Evolutionary conservation across 2,888 invertebrate genomes (phyloP).

Genomic region (Leptinotarsa juncta): DNA sequence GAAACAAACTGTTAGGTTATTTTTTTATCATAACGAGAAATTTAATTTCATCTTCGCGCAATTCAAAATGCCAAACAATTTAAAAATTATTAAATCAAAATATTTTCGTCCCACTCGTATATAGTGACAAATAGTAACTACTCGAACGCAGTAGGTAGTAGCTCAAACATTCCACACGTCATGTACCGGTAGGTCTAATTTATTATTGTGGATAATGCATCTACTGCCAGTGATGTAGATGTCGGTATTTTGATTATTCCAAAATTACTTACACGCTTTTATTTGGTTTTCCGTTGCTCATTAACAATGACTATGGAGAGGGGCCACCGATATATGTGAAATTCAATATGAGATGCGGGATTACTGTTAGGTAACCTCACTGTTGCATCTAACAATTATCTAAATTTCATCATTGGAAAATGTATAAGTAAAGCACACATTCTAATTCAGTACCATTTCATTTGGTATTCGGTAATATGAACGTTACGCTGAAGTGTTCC

Average conservation of each 20-base stretch:
- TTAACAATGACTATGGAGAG: not conserved
- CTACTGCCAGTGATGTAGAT: not conserved
- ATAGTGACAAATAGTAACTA: not conserved
- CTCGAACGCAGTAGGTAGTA: not conserved
- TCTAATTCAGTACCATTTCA: conserved; percentile 28
- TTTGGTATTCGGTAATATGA: conserved; percentile 24
- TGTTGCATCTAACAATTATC: conserved; percentile 29
- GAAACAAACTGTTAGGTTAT: too few species aligned
- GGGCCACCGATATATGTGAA: conserved; percentile 20
- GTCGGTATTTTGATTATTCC: not conserved
- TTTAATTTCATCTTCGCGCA: too few species aligned
- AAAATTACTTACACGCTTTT: not conserved
- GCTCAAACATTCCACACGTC: not conserved
- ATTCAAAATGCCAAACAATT: too few species aligned
- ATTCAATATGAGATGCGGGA: conserved; percentile 32
- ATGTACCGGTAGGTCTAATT: not conserved
- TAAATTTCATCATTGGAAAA: conserved; percentile 32
- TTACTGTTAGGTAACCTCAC: conserved; percentile 39
- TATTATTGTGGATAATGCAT: not conserved
- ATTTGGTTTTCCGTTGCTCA: too few species aligned
- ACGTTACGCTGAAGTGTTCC: conserved; percentile 13
- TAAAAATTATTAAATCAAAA: not conserved
- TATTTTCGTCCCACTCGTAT: not conserved
- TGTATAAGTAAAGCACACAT: conserved; percentile 36
- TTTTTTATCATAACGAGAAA: too few species aligned